These are phyloP conservation scores for Drosophila histrio DNA, from an alignment of 2,888 invertebrate genomes.

Conservation along the genomic window DNA sequence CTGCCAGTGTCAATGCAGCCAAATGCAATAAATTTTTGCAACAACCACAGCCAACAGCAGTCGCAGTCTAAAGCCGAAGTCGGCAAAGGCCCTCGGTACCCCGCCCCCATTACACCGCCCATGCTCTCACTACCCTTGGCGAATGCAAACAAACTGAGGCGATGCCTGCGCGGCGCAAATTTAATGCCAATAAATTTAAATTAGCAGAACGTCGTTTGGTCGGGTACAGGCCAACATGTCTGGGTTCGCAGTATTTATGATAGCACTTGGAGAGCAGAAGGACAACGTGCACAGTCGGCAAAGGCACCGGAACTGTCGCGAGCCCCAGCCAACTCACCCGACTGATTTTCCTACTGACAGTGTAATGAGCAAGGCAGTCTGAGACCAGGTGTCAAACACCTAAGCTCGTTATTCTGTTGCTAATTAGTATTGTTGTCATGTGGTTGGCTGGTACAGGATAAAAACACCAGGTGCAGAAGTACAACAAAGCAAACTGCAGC, in stretches of 20 bases:
- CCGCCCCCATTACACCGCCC: not conserved
- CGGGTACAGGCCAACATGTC: slow-evolving; percentile 53
- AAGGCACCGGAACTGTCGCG: not conserved
- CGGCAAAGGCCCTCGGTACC: not conserved
- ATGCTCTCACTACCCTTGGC: not conserved
- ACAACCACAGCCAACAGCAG: slow-evolving; percentile 36
- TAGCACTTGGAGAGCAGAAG: slow-evolving; percentile 33
- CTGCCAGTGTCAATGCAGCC: slow-evolving; percentile 70
- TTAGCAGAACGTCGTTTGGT: slow-evolving; percentile 61
- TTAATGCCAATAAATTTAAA: slow-evolving; percentile 79
- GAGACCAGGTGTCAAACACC: slow-evolving; percentile 48
- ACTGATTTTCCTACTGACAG: not conserved
- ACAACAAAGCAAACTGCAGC: slow-evolving; percentile 2
- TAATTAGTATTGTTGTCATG: slow-evolving; percentile 49
- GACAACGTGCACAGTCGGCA: slow-evolving; percentile 4
- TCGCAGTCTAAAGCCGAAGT: slow-evolving; percentile 1
- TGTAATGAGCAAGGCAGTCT: slow-evolving; percentile 26
- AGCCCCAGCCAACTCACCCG: not conserved
- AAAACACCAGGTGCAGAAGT: not conserved
- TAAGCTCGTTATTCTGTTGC: slow-evolving; percentile 37
- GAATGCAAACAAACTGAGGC: slow-evolving; percentile 37
- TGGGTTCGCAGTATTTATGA: slow-evolving; percentile 72
- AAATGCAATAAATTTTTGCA: slow-evolving; percentile 65
- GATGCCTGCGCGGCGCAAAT: slow-evolving; percentile 57
- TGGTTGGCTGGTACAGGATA: slow-evolving; percentile 5